Base-by-base conservation (phyloP, 2,888 invertebrate genomes). In the Orgyia antiqua region DNA sequence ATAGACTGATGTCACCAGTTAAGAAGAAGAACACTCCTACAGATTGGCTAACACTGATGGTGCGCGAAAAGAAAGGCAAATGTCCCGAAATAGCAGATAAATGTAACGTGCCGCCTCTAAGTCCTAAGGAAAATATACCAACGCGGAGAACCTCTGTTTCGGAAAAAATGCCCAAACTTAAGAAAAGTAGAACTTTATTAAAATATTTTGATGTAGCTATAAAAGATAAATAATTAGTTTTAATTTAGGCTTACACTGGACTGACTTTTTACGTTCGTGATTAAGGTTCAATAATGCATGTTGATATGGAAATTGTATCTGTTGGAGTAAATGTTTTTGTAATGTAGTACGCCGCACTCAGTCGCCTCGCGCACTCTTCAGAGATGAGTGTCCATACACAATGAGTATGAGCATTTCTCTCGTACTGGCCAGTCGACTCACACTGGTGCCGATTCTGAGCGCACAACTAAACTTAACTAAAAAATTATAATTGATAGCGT, bases 1-100 rank as follows among this genome's bases (percentile, higher is more conserved):
- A 93, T 29, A 75, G 89, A 20, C 82, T 89, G 27, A 90, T 90
- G 86, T 93, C 94, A 0, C 93, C 94, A 0, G 88, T 88, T 15
- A 90, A 90, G 37, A 87, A 87, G 44, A 83, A 82, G 15, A 89
- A 88, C 39, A 89, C 89, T 28, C 89, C 90, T 42, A 84, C 90
- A 0, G 91, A 94, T 65, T 94, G 94, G 94, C 64, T 94, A 26
- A 93, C 83, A 1, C 58, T 43, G 2, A 56, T 83, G 45, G 55
- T 45, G 0, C 59, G 72, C 3, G 70, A 66, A 20, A 58, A 51
- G 32, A 58, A 42, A 17, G 58, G 51, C 1, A 56, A 50, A 25
- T 27, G 37, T 10, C 2, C 40, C 0, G 55, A 48, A 4, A 13
- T 31, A 0, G 19, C 13, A 1, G 53, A 54, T 3, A 42, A 32